Evolutionary conservation across 2,113 vertebrate species (phyloP), one percentile per base, ranked within the genome.

Genomic region (Mirounga angustirostris): DNA sequence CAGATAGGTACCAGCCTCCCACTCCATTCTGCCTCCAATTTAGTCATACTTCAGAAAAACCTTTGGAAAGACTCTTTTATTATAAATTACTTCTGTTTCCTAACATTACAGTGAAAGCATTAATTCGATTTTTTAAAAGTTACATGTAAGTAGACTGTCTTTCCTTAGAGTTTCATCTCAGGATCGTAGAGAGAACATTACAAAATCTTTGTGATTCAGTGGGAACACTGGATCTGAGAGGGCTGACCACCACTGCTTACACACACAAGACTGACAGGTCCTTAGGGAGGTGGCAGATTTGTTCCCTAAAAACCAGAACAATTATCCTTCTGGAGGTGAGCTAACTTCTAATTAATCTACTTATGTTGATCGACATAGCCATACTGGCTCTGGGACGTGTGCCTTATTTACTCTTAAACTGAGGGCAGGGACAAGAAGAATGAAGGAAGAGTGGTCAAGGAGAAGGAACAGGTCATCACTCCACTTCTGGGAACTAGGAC

Each of bases 121-220:
- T 46, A 63, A 78, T 93, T 89, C 95, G 33, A 86, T 67, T 88
- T 93, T 54, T 36, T 63, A 89, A 71, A 89, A 43, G 40, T 40
- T 69, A 24, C 21, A 22, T 71, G 30, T 76, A 52, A 46, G 26
- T 22, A 80, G 80, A 50, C 36, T 74, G n/a, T 63, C 7, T 65
- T 86, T 94, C 28, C 40, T 79, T 2, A 40, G 30, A 69, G 74
- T 19, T 84, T 76, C 52, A 78, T 50, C 40, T 80, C 59, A 76
- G 28, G 28, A 61, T 4, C 5, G 14, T 28, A 69, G 24, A 30
- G 12, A 89, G 56, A 67, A 59, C 59, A 56, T 69, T 40, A 50
- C 18, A 56, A 54, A 43, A 65, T 30, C 52, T 54, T 85, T 59
- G 28, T 82, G 69, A 78, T 36, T 58, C 91, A 43, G 50, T 26